Evolutionary conservation across 1,140 invertebrate species (phyloP).

Genomic region (Oscheius sp.): DNA sequence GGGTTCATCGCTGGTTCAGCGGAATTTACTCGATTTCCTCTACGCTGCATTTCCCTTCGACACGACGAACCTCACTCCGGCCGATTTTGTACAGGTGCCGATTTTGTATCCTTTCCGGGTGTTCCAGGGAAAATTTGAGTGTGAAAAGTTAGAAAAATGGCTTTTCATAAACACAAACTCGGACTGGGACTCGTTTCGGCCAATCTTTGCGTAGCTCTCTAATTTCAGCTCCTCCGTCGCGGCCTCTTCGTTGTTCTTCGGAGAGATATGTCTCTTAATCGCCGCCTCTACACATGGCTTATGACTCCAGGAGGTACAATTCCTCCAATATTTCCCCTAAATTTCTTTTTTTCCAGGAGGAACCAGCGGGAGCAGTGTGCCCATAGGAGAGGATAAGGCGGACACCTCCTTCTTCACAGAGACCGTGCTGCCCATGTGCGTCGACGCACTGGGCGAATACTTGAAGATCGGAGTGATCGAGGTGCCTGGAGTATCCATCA

Average conservation of each 20-base stretch:
- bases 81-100: constrained; percentile 72
- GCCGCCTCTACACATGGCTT: constrained; percentile 64
- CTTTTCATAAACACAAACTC: too few species aligned
- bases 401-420: constrained; percentile 71
- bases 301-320: constrained; percentile 39
- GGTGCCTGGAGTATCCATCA: constrained; percentile 34
- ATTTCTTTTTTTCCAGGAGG: constrained; percentile 38
- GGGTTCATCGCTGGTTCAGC: constrained; percentile 80
- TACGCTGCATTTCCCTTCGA: constrained; percentile 74
- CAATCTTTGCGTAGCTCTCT: neutral
- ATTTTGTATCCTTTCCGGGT: neutral
- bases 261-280: constrained; percentile 86
- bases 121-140: too few species aligned
- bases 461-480: constrained; percentile 61
- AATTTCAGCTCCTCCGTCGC: constrained; percentile 73
- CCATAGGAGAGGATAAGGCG: constrained; percentile 49
- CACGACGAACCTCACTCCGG: constrained; percentile 70
- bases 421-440: constrained; percentile 70
- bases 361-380: neutral
- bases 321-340: constrained; percentile 7
- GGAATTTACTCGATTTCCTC: constrained; percentile 80
- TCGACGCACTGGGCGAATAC: constrained; percentile 64
- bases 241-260: constrained; percentile 79
- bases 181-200: neutral
- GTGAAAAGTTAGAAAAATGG: too few species aligned